phyloP scores from a whole-genome alignment of 2,797 vertebrate genomes.

The Sparidentex hasta region DNA sequence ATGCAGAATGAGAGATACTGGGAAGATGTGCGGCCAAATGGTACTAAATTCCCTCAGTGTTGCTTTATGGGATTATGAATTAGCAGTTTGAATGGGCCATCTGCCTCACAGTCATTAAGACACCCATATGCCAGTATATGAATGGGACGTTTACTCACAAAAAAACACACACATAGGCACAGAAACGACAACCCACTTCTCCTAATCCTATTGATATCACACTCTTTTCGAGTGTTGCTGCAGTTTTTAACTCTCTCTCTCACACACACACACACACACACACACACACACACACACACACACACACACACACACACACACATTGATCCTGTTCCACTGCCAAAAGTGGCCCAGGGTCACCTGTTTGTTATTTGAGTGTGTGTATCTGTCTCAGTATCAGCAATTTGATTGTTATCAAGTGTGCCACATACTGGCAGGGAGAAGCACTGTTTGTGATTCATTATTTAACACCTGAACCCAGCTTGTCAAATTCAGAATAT shows the following conservation, averaged over 20 bases:
- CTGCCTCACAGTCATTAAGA: conserved; percentile 81
- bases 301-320: conserved; percentile 53
- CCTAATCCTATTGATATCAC: conserved; percentile 57
- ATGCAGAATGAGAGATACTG: conserved; percentile 71
- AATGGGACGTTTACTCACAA: conserved; percentile 69
- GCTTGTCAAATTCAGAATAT: conserved; percentile 20
- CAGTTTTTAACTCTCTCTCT: conserved; percentile 61
- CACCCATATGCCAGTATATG: conserved; percentile 76
- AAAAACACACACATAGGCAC: conserved; percentile 45
- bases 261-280: conserved; percentile 54
- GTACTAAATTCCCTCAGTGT: conserved; percentile 78
- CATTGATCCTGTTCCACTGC: conserved; percentile 23
- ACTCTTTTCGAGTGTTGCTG: conserved; percentile 44
- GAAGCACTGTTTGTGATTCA: conserved; percentile 37
- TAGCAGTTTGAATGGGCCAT: conserved; percentile 85
- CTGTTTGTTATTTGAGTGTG: conserved; percentile 35
- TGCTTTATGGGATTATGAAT: conserved; percentile 85
- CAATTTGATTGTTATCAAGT: conserved; percentile 46
- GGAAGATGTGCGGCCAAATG: conserved; percentile 78
- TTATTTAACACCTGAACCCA: conserved; percentile 62
- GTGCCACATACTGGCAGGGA: conserved; percentile 38
- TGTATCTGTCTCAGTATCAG: conserved; percentile 24
- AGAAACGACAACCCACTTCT: conserved; percentile 42
- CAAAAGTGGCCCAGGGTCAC: conserved; percentile 33
- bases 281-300: conserved; percentile 54